Base-by-base conservation (phyloP, 2,113 vertebrate genomes). In the Coptodon rendalli region DNA sequence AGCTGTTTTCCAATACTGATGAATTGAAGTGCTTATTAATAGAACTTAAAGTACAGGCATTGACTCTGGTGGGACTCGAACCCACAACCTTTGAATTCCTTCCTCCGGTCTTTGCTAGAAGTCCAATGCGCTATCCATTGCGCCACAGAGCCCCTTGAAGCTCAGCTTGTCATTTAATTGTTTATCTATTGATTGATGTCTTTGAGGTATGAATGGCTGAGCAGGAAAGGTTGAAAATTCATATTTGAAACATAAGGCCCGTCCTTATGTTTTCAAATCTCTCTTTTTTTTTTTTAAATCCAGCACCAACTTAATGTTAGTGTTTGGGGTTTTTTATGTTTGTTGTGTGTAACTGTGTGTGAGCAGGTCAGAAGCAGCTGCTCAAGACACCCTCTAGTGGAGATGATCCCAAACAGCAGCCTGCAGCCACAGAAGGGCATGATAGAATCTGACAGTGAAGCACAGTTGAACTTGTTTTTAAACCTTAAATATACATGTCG, bases 131-230 rank as follows among this genome's bases (percentile, higher is more conserved):
- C 19, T 12, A 4, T 7, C 61, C 17, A n/a, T 38, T 66, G 61
- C 4, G 2, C 19, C 34, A 66, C 61, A 66, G 34, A 66, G 34
- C 31, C 61, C 6, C 36, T 12, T 6, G 2, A 1, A 63, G 61
- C 0, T 0, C 8, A 4, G 1, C 0, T 63, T 34, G 29, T 11
- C 29, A 63, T 63, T 63, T 34, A 3, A 34, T 19, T 34, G 9
- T 34, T 63, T 63, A 19, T 63, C 16, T 19, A 63, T 34, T 63
- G 16, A 19, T 0, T 34, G 29, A 63, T 59, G 29, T 16, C 2
- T 29, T 29, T 59, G 29, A 5, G 6, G 34, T 66, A 34, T 63
- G 59, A 34, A 2, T 19, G 2, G 34, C 5, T 0, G 1, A 38
- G 17, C 3, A 63, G 31, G 59, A 19, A 11, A 0, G 16, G 59